Evolutionary conservation across 2,113 vertebrate species (phyloP), one percentile per base, ranked within the genome.

Genomic region (Pogona vitticeps): DNA sequence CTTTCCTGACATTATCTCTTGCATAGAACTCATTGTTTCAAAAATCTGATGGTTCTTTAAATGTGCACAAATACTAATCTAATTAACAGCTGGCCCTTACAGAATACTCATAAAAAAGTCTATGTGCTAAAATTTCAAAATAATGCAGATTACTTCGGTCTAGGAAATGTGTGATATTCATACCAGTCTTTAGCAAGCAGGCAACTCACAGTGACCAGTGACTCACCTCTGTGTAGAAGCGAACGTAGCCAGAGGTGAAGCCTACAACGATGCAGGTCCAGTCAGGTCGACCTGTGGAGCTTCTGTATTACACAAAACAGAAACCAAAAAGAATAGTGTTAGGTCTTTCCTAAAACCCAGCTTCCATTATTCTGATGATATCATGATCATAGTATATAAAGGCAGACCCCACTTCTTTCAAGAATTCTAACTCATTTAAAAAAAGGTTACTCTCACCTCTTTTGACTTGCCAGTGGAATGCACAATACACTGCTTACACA

Each of bases 181-280:
- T n/a, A 23, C 42, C 59, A 42, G 38, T 63, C 72, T 15, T 33
- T 18, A 67, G 59, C 17, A n/a, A 26, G 17, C 63, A 86, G 68
- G 13, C 38, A 78, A 75, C 21, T 2, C 9, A 6, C 2, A 26
- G 6, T 4, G 52, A 83, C 38, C 86, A 65, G 33, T 65, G 42
- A 86, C 90, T 90, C 96, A 99, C 99, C 98, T 99, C 98, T 0
- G 99, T 99, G 93, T 99, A 99, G 95, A 99, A 99, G 40, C 98
- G 98, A 7, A 99, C 98, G 0, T 98, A 97, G 81, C 99, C 99
- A 0, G 98, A 98, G 1, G 97, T 98, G 93, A 99, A 99, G 80
- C 99, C 99, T 86, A 99, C 97, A 2, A 99, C 98, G 20, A 99
- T 97, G 93, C 99, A 99, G 12, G 98, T 99, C 99, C 99, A 99